Conservation (phyloP, 1,140 invertebrate genomes). For the Macrocentrus cingulum region DNA sequence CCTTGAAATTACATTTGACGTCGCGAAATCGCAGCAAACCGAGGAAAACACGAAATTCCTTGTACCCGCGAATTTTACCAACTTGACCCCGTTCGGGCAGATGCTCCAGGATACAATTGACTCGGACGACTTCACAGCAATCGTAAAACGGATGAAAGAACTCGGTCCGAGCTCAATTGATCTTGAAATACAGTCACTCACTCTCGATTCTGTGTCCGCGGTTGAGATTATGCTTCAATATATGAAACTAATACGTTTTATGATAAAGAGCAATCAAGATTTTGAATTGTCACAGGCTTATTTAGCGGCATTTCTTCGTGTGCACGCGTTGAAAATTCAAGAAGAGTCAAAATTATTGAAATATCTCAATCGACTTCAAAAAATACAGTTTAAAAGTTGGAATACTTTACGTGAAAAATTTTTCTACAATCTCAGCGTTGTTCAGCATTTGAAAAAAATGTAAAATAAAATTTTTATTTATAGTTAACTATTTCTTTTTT, state of each 20-base stretch:
- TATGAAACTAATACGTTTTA: constrained; percentile 72
- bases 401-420: constrained; percentile 69
- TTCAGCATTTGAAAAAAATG: constrained; percentile 72
- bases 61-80: constrained; percentile 63
- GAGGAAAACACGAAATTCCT: constrained; percentile 58
- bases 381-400: constrained; percentile 67
- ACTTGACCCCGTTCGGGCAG: constrained; percentile 69
- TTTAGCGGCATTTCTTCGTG: constrained; percentile 87
- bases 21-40: constrained; percentile 57
- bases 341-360: constrained; percentile 62
- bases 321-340: constrained; percentile 70
- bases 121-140: constrained; percentile 58
- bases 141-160: constrained; percentile 76
- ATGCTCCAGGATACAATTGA: constrained; percentile 56
- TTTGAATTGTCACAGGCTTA: constrained; percentile 94
- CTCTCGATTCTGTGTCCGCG: constrained; percentile 71
- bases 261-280: constrained; percentile 76
- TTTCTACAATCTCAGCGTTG: constrained; percentile 76
- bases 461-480: constrained; percentile 45
- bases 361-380: constrained; percentile 63
- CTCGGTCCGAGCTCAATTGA: constrained; percentile 86
- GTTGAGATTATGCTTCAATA: constrained; percentile 75
- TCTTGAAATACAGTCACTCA: constrained; percentile 82
- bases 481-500: too few species aligned
- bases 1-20: constrained; percentile 82